phyloP scores from a whole-genome alignment of 2,113 vertebrate genomes.

The Irena cyanogastra region DNA sequence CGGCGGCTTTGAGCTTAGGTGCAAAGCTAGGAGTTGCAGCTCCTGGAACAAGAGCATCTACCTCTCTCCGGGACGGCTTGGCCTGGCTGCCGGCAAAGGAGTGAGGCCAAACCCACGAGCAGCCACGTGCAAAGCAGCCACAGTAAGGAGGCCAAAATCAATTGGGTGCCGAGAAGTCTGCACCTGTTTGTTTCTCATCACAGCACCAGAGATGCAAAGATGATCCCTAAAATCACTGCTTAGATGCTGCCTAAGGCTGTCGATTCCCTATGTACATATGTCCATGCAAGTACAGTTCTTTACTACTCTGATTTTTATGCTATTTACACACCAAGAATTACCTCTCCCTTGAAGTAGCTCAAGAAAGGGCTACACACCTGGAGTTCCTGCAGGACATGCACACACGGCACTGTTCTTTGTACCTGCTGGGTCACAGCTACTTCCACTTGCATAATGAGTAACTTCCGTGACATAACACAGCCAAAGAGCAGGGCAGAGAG shows the following conservation, averaged over 20 bases:
- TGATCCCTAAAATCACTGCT: not conserved
- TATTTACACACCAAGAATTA: not conserved
- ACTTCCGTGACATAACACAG: not conserved
- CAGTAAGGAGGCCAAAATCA: not conserved
- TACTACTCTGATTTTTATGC: too few species aligned
- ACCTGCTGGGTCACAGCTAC: not conserved
- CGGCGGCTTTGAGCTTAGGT: too few species aligned
- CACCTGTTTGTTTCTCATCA: not conserved
- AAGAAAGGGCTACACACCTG: not conserved
- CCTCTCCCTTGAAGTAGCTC: not conserved
- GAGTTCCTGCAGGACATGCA: not conserved
- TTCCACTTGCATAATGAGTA: not conserved
- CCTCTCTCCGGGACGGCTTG: too few species aligned
- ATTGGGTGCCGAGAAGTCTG: not conserved
- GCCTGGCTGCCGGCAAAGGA: not conserved
- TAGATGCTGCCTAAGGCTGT: not conserved
- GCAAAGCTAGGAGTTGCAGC: not conserved
- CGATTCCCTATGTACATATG: not conserved
- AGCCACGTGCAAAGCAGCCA: not conserved
- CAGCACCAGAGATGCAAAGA: not conserved
- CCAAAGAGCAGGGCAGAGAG: not conserved
- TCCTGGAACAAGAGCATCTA: accelerated
- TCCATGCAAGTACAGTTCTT: not conserved
- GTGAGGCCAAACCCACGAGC: not conserved
- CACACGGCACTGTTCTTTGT: too few species aligned